Evolutionary conservation across 2,113 vertebrate genomes (phyloP).

Genomic region (Thomomys bottae): DNA sequence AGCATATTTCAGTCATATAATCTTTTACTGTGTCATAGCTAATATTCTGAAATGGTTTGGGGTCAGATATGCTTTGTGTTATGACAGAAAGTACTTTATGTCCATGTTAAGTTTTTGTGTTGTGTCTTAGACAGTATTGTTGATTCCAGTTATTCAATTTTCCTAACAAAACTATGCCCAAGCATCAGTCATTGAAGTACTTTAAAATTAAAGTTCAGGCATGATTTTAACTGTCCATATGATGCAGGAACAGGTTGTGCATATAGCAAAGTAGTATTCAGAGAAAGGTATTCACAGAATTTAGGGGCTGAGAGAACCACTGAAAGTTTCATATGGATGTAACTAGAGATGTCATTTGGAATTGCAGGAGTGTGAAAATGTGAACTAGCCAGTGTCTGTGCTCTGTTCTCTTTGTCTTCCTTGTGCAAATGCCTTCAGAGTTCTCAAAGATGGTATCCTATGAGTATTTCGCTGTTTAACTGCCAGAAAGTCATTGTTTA

Average conservation of each 20-base stretch:
- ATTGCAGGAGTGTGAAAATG: background rate
- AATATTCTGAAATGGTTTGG: background rate
- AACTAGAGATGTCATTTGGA: background rate
- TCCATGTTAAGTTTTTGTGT: background rate
- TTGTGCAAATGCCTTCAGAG: background rate
- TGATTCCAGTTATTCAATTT: background rate
- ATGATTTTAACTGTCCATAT: slow-evolving; percentile 40
- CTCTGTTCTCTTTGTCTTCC: background rate
- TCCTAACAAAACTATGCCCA: slow-evolving; percentile 13
- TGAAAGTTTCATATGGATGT: background rate
- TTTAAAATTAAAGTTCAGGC: slow-evolving; percentile 51
- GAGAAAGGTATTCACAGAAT: background rate
- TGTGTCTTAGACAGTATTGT: background rate
- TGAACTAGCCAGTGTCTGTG: background rate
- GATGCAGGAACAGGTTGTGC: background rate
- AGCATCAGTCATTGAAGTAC: background rate
- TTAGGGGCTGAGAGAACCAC: background rate
- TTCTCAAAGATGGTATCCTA: background rate
- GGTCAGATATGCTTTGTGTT: background rate
- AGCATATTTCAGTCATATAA: background rate
- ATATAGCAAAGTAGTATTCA: background rate
- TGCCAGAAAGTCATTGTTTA: background rate
- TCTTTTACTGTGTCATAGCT: background rate
- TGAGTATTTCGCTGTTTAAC: background rate
- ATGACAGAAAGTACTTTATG: background rate